Evolutionary conservation across 2,888 invertebrate species (phyloP).

Genomic region (Drosophila bunnanda): DNA sequence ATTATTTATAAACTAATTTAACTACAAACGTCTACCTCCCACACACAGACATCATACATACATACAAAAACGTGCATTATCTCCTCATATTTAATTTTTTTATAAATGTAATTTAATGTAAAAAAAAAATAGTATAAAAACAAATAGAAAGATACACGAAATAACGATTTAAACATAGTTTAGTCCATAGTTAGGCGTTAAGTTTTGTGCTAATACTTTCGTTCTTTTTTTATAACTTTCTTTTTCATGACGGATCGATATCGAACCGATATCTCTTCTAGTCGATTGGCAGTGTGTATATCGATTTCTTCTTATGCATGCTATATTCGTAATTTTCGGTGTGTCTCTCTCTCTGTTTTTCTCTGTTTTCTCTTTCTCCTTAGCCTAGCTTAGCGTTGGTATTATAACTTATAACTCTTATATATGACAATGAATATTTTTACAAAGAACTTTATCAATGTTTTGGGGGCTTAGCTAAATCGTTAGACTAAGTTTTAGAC

Average conservation of each 20-base stretch:
- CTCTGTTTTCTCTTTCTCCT: neutral
- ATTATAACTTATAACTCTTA: conserved; percentile 10
- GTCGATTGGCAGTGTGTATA: conserved; percentile 27
- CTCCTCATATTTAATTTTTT: neutral
- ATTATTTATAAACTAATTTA: conserved; percentile 49
- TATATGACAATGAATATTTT: conserved; percentile 36
- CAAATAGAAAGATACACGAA: conserved; percentile 8
- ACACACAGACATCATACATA: conserved; percentile 25
- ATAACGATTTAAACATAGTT: conserved; percentile 5
- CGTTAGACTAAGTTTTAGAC: conserved; percentile 2
- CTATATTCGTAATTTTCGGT: conserved; percentile 45
- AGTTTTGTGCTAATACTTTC: conserved; percentile 40
- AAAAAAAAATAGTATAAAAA: conserved; percentile 9
- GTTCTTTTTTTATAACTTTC: conserved; percentile 1
- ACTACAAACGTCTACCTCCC: conserved; percentile 14
- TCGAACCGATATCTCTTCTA: neutral
- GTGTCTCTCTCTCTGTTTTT: neutral
- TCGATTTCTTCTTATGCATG: conserved; percentile 7
- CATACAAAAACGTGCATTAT: conserved; percentile 31
- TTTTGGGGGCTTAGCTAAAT: conserved; percentile 38
- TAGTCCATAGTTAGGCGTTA: conserved; percentile 4
- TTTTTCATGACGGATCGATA: neutral
- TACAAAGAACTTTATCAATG: conserved; percentile 33
- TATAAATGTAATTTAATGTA: neutral
- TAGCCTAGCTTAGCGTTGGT: conserved; percentile 20